Conservation (phyloP, 2,113 vertebrate species). For the Alosa alosa region DNA sequence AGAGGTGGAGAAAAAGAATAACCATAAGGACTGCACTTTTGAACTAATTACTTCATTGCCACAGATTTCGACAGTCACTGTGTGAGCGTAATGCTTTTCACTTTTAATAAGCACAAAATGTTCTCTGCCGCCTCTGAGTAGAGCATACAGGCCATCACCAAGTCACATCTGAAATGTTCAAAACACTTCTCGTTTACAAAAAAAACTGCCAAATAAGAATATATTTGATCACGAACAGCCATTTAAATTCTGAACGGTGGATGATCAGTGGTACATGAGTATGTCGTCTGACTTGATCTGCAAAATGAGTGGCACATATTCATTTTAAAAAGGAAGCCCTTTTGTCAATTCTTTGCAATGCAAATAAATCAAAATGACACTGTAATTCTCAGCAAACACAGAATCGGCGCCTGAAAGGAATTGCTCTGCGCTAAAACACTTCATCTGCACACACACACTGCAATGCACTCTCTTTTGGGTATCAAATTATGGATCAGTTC, state of each 20-base stretch:
- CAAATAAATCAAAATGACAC: slow-evolving; percentile 9
- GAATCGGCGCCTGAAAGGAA: neutral
- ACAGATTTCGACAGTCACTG: neutral
- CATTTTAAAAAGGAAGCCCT: slow-evolving; percentile 2
- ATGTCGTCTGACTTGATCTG: neutral
- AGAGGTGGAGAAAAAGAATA: neutral
- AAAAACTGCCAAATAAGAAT: neutral
- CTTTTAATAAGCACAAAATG: neutral
- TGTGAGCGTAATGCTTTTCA: neutral
- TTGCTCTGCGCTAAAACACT: neutral
- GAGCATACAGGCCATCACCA: neutral
- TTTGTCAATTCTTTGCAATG: neutral
- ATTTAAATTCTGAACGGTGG: neutral
- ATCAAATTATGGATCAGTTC: slow-evolving; percentile 9
- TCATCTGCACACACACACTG: neutral
- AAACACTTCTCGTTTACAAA: neutral
- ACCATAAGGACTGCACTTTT: neutral
- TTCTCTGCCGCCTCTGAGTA: neutral
- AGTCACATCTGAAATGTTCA: neutral
- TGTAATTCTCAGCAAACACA: neutral
- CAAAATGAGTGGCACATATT: slow-evolving; percentile 2
- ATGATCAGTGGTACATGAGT: neutral
- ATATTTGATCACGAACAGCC: neutral
- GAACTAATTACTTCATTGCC: neutral
- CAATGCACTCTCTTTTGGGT: slow-evolving; percentile 1